These are phyloP conservation scores for Siphamia tubifer DNA, from an alignment of 2,113 vertebrate genomes.

Conservation along the genomic window DNA sequence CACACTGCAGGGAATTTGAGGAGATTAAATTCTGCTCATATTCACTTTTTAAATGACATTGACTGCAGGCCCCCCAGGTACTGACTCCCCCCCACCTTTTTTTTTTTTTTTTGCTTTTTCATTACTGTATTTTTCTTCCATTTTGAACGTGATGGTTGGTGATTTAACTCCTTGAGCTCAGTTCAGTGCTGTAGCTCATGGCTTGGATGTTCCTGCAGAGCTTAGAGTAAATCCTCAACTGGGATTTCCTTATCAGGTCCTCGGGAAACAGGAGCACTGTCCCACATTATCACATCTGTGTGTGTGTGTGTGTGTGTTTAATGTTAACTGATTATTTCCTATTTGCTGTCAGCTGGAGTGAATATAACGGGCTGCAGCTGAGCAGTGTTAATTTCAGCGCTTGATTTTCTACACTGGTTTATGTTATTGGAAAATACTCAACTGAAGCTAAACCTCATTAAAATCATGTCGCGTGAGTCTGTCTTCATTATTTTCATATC, in stretches of 20 bases:
- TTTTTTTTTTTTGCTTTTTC: neutral
- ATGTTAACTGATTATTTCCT: conserved; percentile 31
- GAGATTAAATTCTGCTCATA: neutral
- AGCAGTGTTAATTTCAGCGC: neutral
- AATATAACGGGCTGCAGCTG: neutral
- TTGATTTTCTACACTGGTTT: neutral
- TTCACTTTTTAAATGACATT: neutral
- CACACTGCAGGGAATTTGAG: neutral
- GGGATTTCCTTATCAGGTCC: conserved; percentile 36
- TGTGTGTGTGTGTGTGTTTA: neutral
- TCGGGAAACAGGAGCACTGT: conserved; percentile 1
- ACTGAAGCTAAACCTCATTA: conserved; percentile 19
- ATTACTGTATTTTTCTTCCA: neutral
- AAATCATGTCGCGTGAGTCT: neutral
- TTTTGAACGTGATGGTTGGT: neutral
- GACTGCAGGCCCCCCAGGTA: neutral
- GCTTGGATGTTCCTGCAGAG: conserved; percentile 11
- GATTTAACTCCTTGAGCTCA: conserved; percentile 18
- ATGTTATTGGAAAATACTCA: neutral
- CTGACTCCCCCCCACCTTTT: too few relatives aligned
- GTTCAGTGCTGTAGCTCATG: neutral
- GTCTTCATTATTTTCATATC: conserved; percentile 6
- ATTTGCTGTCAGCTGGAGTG: conserved; percentile 7
- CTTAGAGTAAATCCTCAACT: conserved; percentile 21
- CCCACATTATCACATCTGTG: neutral